Conservation (phyloP, 2,888 invertebrate genomes). For the Philaethria dido region DNA sequence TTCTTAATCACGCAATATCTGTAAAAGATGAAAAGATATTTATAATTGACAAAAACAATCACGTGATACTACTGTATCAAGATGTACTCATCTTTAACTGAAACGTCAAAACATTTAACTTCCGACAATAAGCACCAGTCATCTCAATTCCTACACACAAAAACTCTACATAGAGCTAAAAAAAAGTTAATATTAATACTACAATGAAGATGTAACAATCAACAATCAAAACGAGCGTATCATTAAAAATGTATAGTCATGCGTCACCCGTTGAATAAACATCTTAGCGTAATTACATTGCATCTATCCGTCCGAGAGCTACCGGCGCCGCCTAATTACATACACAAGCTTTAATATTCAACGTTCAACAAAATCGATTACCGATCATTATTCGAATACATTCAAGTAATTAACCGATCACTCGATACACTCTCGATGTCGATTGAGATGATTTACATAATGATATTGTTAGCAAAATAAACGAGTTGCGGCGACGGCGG, state of each 20-base stretch:
- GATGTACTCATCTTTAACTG: background rate
- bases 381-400: slow-evolving; percentile 39
- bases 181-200: slow-evolving; percentile 15
- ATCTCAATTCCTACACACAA: slow-evolving; percentile 1
- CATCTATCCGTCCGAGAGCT: slow-evolving; percentile 31
- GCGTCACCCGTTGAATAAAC: slow-evolving; percentile 29
- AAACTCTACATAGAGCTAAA: slow-evolving; percentile 7
- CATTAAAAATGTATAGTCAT: slow-evolving; percentile 26
- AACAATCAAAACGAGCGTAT: slow-evolving; percentile 17
- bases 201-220: slow-evolving; percentile 25
- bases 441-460: slow-evolving; percentile 68
- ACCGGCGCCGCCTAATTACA: slow-evolving; percentile 39
- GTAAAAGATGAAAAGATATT: too few relatives aligned
- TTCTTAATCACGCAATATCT: too few relatives aligned
- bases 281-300: slow-evolving; percentile 20
- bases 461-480: slow-evolving; percentile 74
- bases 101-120: background rate
- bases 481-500: slow-evolving; percentile 47
- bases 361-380: slow-evolving; percentile 43
- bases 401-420: slow-evolving; percentile 62
- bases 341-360: slow-evolving; percentile 38
- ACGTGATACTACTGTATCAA: background rate
- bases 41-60: background rate
- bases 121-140: background rate
- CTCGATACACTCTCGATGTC: slow-evolving; percentile 69